phyloP scores from a whole-genome alignment of 2,888 invertebrate genomes.

The Nomada lathburiana region DNA sequence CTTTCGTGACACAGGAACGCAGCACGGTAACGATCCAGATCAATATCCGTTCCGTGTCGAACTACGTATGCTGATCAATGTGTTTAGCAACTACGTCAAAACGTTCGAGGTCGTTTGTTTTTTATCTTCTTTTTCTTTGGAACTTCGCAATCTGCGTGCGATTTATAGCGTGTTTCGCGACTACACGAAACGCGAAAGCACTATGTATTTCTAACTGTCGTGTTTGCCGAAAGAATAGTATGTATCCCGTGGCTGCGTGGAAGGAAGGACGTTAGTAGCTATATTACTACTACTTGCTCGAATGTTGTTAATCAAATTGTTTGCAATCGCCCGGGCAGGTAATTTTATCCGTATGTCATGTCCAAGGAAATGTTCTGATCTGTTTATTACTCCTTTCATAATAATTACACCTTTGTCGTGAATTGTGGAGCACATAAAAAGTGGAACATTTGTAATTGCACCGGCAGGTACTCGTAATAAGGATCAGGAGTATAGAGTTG shows the following conservation, averaged over 20 bases:
- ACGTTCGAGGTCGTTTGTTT: neutral
- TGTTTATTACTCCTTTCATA: neutral
- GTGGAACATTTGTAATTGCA: too few species aligned
- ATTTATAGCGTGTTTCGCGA: neutral
- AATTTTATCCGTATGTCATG: neutral
- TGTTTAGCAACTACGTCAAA: slow-evolving; percentile 6
- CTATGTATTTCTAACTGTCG: neutral
- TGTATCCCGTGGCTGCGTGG: neutral
- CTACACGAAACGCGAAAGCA: neutral
- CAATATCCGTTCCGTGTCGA: neutral
- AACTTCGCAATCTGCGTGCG: neutral
- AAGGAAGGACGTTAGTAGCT: neutral
- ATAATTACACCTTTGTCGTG: neutral
- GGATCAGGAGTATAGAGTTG: too few species aligned
- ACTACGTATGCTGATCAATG: neutral
- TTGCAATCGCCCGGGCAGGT: neutral
- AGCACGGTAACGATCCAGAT: neutral
- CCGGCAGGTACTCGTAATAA: too few species aligned
- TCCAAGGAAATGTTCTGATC: neutral
- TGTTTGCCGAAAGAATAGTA: neutral
- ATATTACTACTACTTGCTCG: neutral
- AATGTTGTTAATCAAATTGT: slow-evolving; percentile 1
- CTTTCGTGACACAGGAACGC: slow-evolving; percentile 9
- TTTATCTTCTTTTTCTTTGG: neutral
- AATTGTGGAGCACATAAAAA: too few species aligned